phyloP scores from a whole-genome alignment of 64 coral and sea anemone species.

The Porites lutea region DNA sequence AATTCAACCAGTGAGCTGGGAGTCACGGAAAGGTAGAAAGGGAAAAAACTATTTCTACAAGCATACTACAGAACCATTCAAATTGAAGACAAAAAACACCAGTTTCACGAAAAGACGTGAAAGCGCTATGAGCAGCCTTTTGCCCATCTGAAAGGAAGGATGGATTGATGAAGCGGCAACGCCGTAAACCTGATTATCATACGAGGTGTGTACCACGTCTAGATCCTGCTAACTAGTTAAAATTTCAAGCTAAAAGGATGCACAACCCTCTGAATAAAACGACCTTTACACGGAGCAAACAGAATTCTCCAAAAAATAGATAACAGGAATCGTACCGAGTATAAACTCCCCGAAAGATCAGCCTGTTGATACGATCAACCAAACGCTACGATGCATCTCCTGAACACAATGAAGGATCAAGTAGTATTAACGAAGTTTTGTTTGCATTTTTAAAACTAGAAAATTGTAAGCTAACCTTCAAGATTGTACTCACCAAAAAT shows the following conservation, averaged over 20 bases:
- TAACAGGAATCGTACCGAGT: neutral
- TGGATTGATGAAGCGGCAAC: neutral
- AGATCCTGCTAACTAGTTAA: neutral
- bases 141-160: neutral
- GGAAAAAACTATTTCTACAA: neutral
- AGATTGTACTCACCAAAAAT: neutral
- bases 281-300: neutral
- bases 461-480: neutral
- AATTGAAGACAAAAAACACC: neutral
- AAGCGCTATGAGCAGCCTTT: neutral
- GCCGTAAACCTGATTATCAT: slow-evolving; percentile 3
- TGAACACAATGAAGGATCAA: slow-evolving; percentile 26
- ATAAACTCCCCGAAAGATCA: neutral
- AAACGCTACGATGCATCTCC: neutral
- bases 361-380: neutral
- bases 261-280: neutral
- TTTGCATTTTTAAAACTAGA: slow-evolving; percentile 22
- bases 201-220: neutral
- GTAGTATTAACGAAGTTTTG: neutral
- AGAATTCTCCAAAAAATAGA: neutral
- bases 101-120: neutral
- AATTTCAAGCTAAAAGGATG: neutral
- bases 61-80: neutral
- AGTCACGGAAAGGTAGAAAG: neutral
- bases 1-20: neutral